phyloP scores from a whole-genome alignment of 2,113 vertebrate genomes.

The Balaeniceps rex region DNA sequence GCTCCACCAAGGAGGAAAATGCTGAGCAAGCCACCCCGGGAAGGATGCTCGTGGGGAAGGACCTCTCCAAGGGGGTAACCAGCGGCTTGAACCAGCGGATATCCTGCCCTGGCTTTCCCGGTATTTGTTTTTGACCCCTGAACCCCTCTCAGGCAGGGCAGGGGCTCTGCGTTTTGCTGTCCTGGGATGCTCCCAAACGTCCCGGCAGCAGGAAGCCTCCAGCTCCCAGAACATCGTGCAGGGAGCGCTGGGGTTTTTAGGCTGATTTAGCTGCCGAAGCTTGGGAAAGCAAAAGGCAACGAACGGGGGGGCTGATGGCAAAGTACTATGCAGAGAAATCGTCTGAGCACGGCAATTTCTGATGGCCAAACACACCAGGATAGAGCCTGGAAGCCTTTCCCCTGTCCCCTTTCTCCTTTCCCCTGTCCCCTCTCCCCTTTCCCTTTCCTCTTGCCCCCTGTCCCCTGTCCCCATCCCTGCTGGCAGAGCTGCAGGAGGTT shows the following conservation, averaged over 20 bases:
- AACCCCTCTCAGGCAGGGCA: not conserved
- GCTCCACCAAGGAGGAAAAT: not conserved
- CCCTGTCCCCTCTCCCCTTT: not conserved
- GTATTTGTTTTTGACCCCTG: not conserved
- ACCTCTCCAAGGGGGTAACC: not conserved
- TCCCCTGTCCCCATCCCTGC: fast-evolving
- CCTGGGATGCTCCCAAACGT: fast-evolving
- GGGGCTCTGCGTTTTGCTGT: not conserved
- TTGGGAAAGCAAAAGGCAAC: not conserved
- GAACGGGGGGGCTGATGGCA: not conserved
- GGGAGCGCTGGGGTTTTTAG: not conserved
- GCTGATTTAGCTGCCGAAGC: not conserved
- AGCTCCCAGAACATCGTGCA: not conserved
- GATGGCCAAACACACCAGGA: not conserved
- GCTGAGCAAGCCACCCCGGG: not conserved
- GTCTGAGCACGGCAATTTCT: not conserved
- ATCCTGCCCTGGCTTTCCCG: not conserved
- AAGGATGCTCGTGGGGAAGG: not conserved
- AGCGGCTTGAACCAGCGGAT: not conserved
- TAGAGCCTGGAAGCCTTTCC: not conserved
- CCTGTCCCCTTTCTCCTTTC: not conserved
- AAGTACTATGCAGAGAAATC: not conserved
- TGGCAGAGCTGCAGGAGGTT: not conserved
- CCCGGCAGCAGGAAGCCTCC: not conserved
- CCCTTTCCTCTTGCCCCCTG: not conserved